phyloP scores from a whole-genome alignment of 1,140 invertebrate species.

The Hermetia illucens region DNA sequence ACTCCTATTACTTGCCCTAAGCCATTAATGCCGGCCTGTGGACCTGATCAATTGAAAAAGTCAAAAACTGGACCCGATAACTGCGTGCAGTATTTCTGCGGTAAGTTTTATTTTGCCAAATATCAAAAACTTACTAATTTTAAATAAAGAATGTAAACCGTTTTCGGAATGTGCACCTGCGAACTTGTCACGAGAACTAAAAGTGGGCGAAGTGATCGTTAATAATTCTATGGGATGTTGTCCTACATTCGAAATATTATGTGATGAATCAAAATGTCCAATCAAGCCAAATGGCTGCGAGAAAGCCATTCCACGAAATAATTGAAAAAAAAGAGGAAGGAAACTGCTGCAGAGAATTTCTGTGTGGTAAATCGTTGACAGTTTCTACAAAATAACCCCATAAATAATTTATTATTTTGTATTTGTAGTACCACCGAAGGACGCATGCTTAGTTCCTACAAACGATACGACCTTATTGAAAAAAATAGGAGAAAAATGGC shows the following conservation, averaged over 20 bases:
- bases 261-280: conserved; percentile 46
- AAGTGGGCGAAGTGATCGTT: conserved; percentile 42
- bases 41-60: conserved; percentile 51
- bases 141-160: conserved; percentile 46
- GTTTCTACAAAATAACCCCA: conserved; percentile 1
- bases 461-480: conserved; percentile 37
- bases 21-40: conserved; percentile 48
- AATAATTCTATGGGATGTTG: conserved; percentile 53
- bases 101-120: conserved; percentile 30
- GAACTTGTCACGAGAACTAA: conserved; percentile 31
- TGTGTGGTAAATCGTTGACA: conserved; percentile 39
- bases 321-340: conserved; percentile 29
- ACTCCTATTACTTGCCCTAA: conserved; percentile 38
- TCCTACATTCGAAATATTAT: conserved; percentile 40
- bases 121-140: conserved; percentile 1
- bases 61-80: conserved; percentile 39
- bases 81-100: conserved; percentile 54
- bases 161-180: conserved; percentile 46
- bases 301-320: conserved; percentile 36
- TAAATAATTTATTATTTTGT: neutral
- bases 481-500: conserved; percentile 34
- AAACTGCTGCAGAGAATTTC: conserved; percentile 47
- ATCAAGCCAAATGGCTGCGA: conserved; percentile 37
- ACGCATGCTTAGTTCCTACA: conserved; percentile 50
- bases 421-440: conserved; percentile 43